Base-by-base conservation (phyloP, 2,797 vertebrate species). In the Champsocephalus esox region DNA sequence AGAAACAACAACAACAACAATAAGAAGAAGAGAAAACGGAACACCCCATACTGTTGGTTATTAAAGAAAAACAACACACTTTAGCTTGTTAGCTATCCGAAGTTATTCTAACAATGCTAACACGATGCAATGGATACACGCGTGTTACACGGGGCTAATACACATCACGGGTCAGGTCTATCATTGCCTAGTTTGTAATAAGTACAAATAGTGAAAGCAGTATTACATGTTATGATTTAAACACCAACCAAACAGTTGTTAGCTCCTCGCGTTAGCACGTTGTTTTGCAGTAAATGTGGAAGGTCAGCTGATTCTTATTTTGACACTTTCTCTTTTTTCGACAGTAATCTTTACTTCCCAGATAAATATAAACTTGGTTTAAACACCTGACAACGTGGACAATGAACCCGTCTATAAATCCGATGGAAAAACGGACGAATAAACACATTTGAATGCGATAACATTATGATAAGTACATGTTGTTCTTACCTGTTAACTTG, bases 401-500 rank as follows among this genome's bases (percentile, higher is more conserved):
- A 1, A 49, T 0, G 0, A 4, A 19, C 1, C 1, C 0, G 1
- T 24, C 10, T 0, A 5, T 4, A 12, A 2, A 17, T 2, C 12
- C 2, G 1, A 5, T 1, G 0, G 0, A 11, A 21, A 60, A 16
- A 16, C 14, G 0, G 1, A 0, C 0, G 17, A 6, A 4, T 16
- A 7, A 0, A 28, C 14, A 7, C 0, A 0, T 1, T 1, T 2
- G 4, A 6, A 67, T 17, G 0, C 0, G 3, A 4, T 32, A 38
- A 61, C 0, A 59, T 24, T 6, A 14, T 2, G 2, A 51, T 81
- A 84, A 85, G 87, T 63, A 91, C 87, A 80, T 3, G 3, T 19
- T 82, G 87, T 87, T 73, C 84, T 71, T 80, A 90, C 88, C 83
- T 79, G 55, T 12, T 13, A 45, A n/a, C 1, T 5, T 41, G 55